Base-by-base conservation (phyloP, 2,888 invertebrate species). In the Catonia carolina region DNA sequence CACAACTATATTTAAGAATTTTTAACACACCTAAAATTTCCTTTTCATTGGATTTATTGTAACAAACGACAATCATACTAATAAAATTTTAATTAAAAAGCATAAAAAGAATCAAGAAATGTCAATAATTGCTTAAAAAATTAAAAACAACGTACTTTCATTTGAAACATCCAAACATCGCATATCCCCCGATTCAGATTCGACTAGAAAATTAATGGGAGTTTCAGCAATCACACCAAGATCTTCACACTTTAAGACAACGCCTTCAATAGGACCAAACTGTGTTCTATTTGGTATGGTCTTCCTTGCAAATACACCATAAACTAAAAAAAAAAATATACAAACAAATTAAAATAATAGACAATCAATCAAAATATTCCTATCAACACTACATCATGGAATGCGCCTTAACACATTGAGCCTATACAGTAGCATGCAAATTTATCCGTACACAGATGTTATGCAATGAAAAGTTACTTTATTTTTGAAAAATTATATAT, bases 181-280 rank as follows among this genome's bases (percentile, higher is more conserved):
- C 51, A 78, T 68, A 56, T 71, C 70, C 4, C 77, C 77, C 55
- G 72, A 70, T 50, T 74, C 73, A 17, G 71, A 69, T 68, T 81
- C 79, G 27, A 81, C 71, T 56, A 81, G 70, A 42, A 78, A 68
- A 45, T 75, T 73, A 54, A 78, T 66, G 36, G 65, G 42, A 2
- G 56, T 36, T 2, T n/a, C 47, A 2, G 27, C 33, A n/a, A 22
- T 35, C 39, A 37, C 31, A 37, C 45, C 45, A 27, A 36, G 23
- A 8, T 60, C 62, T 55, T 61, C 60, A 15, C 56, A 55, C 20
- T 60, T 53, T 15, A 55, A 17, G 20, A 84, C 72, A 65, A 83
- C 77, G 31, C 88, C 89, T 73, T 85, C 82, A 48, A 89, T 78
- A 1, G 91, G 90, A 1, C 91, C 90, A 74, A 90, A 90, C 62